Base-by-base conservation (phyloP, 2,888 invertebrate genomes). In the Zygothrica quintamaculata region DNA sequence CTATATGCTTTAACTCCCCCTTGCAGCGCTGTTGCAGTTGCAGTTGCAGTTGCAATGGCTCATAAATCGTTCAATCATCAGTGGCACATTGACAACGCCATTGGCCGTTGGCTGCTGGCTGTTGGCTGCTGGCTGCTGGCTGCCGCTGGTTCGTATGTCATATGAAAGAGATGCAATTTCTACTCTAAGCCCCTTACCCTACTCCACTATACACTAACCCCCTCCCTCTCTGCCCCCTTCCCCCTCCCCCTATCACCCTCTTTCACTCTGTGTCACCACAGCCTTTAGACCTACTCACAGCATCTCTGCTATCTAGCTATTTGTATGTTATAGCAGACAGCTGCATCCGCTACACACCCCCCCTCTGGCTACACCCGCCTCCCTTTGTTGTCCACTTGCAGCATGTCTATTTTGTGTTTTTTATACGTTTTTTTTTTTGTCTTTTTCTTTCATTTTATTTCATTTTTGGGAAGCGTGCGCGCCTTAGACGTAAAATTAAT, bases 41-140 rank as follows among this genome's bases (percentile, higher is more conserved):
- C 57, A 36, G 29, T 47, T 33, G 42, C 67, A 36, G 15, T 47
- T 36, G 53, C 60, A 31, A 40, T 39, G 34, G 55, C 68, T 75
- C 87, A 80, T 82, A 82, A 82, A 82, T 82, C 87, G 87, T 86
- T 82, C 81, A 65, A 80, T 80, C 84, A 82, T 65, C 79, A 43
- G 60, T 85, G 84, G 74, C 81, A 84, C 81, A 71, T 84, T 84
- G 79, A 81, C 84, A 79, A 77, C 74, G 58, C 58, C 69, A 60
- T 47, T 51, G 65, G 65, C 68, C 53, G 39, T 52, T 66, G 66
- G 46, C 62, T n/a, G n/a, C n/a, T n/a, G n/a, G n/a, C n/a, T n/a
- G n/a, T n/a, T n/a, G n/a, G n/a, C 58, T 70, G 55, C 44, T 51
- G 65, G 65, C 68, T 50, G 39, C 50, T 66, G 66, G 46, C 62